Percentiles rank a stretch among this genome's conserved stretches.
Conservation (phyloP, 1,140 invertebrate species). For the Drosophila pachea region DNA sequence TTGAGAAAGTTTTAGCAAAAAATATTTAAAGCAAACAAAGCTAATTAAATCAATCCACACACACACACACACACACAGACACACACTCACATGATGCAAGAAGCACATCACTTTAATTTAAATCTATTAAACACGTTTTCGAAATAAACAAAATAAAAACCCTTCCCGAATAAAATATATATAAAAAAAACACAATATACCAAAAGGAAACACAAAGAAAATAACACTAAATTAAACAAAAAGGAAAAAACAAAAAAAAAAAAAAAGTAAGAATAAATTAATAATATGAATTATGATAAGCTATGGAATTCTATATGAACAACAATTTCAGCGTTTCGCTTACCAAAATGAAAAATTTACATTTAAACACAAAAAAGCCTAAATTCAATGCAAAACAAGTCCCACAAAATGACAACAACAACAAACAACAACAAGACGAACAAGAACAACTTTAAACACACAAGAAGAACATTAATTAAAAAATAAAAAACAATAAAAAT, state of each 20-base stretch:
- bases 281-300: conserved; percentile 19
- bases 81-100: conserved; percentile 18
- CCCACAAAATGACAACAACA: conserved; percentile 32
- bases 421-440: conserved; percentile 23
- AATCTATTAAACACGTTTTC: conserved; percentile 24
- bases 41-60: conserved; percentile 38
- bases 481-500: conserved; percentile 70
- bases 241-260: not conserved
- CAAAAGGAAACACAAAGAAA: conserved; percentile 1
- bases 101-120: conserved; percentile 45
- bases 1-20: conserved; percentile 47
- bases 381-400: conserved; percentile 57
- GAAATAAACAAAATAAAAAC: conserved; percentile 7
- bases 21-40: conserved; percentile 38
- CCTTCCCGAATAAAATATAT: conserved; percentile 19
- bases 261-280: conserved; percentile 24
- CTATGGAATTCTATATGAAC: conserved; percentile 40
- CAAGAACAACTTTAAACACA: conserved; percentile 47
- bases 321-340: conserved; percentile 69
- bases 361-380: conserved; percentile 42
- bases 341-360: conserved; percentile 50
- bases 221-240: conserved; percentile 18
- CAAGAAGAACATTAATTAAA: conserved; percentile 64
- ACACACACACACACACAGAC: conserved; percentile 26
- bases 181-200: too few species aligned